Percentiles rank a stretch among this genome's conserved stretches.
phyloP scores from a whole-genome alignment of 2,888 invertebrate genomes.

The Ophioninae sp. region DNA sequence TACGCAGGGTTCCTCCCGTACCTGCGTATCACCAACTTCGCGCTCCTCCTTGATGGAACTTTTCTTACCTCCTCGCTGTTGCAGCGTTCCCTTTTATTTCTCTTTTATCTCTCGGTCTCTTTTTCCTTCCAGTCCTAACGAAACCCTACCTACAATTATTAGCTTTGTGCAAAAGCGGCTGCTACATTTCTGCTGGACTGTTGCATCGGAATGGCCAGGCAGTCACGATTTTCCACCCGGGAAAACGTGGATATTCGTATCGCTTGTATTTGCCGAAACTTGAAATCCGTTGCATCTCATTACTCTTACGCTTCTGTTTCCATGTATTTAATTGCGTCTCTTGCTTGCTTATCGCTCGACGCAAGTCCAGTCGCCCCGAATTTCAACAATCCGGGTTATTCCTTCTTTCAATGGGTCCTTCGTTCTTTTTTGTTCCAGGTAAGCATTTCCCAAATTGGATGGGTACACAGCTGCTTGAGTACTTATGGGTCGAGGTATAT shows the following conservation, averaged over 20 bases:
- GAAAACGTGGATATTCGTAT: conserved; percentile 21
- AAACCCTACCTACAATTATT: conserved; percentile 53
- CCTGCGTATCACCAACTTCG: conserved; percentile 2
- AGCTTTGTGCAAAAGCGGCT: conserved; percentile 45
- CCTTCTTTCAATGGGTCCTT: conserved; percentile 26
- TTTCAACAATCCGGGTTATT: conserved; percentile 27
- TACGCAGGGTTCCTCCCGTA: conserved; percentile 12
- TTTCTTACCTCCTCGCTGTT: conserved; percentile 48
- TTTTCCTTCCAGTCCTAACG: conserved; percentile 32
- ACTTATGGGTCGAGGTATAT: conserved; percentile 36
- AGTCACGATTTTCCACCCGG: conserved; percentile 42
- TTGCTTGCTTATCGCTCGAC: conserved; percentile 57
- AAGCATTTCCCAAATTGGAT: conserved; percentile 67
- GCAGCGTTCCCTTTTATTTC: conserved; percentile 57
- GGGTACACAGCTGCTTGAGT: conserved; percentile 16
- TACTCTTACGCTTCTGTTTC: conserved; percentile 16
- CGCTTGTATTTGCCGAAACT: conserved; percentile 39
- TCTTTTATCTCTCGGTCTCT: conserved; percentile 48
- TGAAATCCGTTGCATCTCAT: conserved; percentile 10
- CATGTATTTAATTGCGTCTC: conserved; percentile 7
- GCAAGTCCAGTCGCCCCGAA: not conserved
- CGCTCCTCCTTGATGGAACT: conserved; percentile 54
- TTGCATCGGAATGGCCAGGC: conserved; percentile 31
- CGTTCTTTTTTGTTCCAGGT: conserved; percentile 76
- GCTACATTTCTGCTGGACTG: conserved; percentile 37